Base-by-base conservation (phyloP, 2,797 vertebrate genomes). In the Ataeniobius toweri region DNA sequence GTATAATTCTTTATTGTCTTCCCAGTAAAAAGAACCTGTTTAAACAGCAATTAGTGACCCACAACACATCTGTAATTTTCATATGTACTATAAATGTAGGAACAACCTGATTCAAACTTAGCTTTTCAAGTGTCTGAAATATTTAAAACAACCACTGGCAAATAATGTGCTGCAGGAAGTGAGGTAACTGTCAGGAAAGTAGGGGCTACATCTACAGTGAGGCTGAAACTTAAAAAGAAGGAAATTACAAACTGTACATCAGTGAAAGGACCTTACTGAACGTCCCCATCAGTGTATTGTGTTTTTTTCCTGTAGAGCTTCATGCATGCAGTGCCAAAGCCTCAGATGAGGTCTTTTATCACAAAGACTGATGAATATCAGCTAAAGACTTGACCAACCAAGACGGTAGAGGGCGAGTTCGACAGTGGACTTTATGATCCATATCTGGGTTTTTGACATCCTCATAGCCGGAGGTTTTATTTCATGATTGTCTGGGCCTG, bases 261-360 rank as follows among this genome's bases (percentile, higher is more conserved):
- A 67, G 8, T 51, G 28, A 36, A 31, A 5, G 61, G 65, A 71
- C 58, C n/a, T 73, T 72, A 41, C 7, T 41, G 26, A 80, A 59
- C 56, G 72, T 65, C 53, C 41, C 44, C n/a, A 39, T 74, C 44
- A 56, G 28, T 70, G 18, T 72, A 26, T 51, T 51, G 16, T 68
- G 1, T 22, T 56, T 56, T 56, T 58, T 31, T 22, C 14, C 2
- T 14, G 14, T n/a, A 44, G 31, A 41, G 72, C 71, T 77, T 74
- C 18, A 22, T 83, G 59, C 78, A 74, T 59, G 63, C 53, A 73
- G 70, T 53, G 56, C 73, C 0, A 2, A 65, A 61, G 81, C 80
- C 80, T 82, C 70, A 0, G 75, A 83, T 73, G 78, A 63, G 8
- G 80, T 78, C 74, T 76, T 79, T 84, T 77, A 88, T 90, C 83